Evolutionary conservation across 1,140 invertebrate species (phyloP).

Genomic region (Drosophila nasuta): DNA sequence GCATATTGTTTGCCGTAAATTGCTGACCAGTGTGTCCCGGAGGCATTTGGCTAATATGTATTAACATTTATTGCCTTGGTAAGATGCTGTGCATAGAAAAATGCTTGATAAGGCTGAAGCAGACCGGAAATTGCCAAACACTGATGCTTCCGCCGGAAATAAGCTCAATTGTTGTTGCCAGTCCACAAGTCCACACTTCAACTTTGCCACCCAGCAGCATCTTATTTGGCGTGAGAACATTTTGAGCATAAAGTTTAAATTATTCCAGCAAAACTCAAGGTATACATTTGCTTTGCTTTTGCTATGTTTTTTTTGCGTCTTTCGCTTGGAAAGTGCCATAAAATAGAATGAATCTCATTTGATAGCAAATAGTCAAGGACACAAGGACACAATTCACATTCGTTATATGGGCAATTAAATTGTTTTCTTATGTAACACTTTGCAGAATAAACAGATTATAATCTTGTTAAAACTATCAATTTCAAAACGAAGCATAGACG

Average conservation of each 20-base stretch:
- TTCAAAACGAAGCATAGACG: constrained; percentile 38
- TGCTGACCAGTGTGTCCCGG: constrained; percentile 30
- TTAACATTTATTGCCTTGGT: constrained; percentile 73
- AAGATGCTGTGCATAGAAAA: constrained; percentile 44
- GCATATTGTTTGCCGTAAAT: constrained; percentile 14
- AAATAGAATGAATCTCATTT: constrained; percentile 22
- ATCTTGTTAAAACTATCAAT: constrained; percentile 76
- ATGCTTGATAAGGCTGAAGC: constrained; percentile 47
- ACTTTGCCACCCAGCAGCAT: not conserved
- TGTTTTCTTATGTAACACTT: constrained; percentile 56
- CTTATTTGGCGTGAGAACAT: constrained; percentile 13
- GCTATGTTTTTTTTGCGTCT: not conserved
- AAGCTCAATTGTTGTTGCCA: constrained; percentile 73
- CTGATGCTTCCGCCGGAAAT: constrained; percentile 80
- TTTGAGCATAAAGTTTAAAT: constrained; percentile 24
- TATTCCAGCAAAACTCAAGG: constrained; percentile 10
- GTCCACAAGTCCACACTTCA: not conserved
- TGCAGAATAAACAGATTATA: constrained; percentile 77
- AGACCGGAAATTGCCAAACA: constrained; percentile 76
- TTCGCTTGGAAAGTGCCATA: constrained; percentile 4
- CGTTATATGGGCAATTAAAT: constrained; percentile 59
- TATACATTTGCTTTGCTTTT: not conserved
- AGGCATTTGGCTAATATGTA: constrained; percentile 72
- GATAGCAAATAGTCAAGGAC: constrained; percentile 34
- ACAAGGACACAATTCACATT: constrained; percentile 61